phyloP scores from a whole-genome alignment of 2,113 vertebrate genomes.

The Oryzias celebensis region DNA sequence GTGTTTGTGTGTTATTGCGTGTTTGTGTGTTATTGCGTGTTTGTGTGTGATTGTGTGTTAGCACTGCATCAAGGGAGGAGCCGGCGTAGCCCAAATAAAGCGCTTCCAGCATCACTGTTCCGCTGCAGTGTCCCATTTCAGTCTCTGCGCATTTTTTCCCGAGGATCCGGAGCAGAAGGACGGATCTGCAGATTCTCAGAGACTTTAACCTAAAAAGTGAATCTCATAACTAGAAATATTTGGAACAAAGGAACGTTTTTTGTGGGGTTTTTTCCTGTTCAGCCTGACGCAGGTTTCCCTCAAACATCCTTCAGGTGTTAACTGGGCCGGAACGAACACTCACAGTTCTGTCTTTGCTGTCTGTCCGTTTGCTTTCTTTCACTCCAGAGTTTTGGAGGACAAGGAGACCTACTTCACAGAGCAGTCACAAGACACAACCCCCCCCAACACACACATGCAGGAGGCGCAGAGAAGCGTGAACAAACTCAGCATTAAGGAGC shows the following conservation, averaged over 20 bases:
- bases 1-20: background rate
- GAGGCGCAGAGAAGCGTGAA: background rate
- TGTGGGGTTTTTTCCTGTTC: background rate
- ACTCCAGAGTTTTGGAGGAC: conserved; percentile 44
- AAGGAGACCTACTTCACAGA: conserved; percentile 59
- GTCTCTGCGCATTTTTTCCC: background rate
- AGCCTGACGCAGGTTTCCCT: too few relatives aligned
- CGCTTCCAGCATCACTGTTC: conserved; percentile 23
- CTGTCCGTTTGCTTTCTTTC: background rate
- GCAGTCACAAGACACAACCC: conserved; percentile 52
- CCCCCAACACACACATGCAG: background rate
- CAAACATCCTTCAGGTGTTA: too few relatives aligned
- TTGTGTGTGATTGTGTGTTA: background rate
- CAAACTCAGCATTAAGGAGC: background rate
- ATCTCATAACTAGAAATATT: too few relatives aligned
- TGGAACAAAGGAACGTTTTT: too few relatives aligned
- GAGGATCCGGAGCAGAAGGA: background rate
- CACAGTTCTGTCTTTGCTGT: background rate
- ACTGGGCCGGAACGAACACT: background rate
- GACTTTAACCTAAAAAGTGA: too few relatives aligned
- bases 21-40: background rate
- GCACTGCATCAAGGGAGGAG: conserved; percentile 33
- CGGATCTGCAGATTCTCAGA: too few relatives aligned
- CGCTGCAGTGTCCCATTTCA: conserved; percentile 65
- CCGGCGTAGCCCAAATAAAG: conserved; percentile 42